Conservation (phyloP, 2,888 invertebrate species). For the Apamea sordens region DNA sequence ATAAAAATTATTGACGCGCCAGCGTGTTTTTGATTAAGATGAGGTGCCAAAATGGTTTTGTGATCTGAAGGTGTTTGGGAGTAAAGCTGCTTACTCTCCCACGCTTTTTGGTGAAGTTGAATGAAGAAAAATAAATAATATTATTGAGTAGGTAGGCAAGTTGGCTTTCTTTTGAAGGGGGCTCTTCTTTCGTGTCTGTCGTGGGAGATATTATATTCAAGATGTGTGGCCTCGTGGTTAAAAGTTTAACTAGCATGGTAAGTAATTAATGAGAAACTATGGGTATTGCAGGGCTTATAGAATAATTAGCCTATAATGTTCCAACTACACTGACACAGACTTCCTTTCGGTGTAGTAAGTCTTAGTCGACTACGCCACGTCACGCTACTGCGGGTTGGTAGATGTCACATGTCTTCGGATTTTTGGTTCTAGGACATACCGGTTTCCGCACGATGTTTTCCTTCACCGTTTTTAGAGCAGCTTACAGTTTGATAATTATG, state of each 20-base stretch:
- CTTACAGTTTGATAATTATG: too few species aligned
- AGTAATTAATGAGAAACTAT: neutral
- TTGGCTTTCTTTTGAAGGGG: neutral
- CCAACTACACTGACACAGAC: too few species aligned
- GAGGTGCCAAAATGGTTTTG: slow-evolving; percentile 11
- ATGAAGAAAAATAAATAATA: neutral
- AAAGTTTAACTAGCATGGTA: neutral
- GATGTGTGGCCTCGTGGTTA: neutral
- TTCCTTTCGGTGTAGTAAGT: too few species aligned
- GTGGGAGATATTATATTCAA: neutral
- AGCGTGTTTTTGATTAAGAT: slow-evolving; percentile 50
- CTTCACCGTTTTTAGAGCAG: too few species aligned
- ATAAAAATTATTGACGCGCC: slow-evolving; percentile 51
- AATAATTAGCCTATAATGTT: neutral
- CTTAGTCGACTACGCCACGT: too few species aligned
- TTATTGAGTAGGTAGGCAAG: neutral
- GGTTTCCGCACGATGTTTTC: too few species aligned
- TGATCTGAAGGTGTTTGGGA: neutral
- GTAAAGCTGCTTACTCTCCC: slow-evolving; percentile 13
- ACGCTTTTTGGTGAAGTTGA: neutral
- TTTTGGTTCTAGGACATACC: too few species aligned
- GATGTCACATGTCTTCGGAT: too few species aligned
- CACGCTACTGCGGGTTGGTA: too few species aligned
- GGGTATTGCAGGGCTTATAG: neutral
- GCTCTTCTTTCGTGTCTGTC: neutral